These are phyloP conservation scores for Dendroctonus valens DNA, from an alignment of 1,140 invertebrate genomes.

Conservation along the genomic window DNA sequence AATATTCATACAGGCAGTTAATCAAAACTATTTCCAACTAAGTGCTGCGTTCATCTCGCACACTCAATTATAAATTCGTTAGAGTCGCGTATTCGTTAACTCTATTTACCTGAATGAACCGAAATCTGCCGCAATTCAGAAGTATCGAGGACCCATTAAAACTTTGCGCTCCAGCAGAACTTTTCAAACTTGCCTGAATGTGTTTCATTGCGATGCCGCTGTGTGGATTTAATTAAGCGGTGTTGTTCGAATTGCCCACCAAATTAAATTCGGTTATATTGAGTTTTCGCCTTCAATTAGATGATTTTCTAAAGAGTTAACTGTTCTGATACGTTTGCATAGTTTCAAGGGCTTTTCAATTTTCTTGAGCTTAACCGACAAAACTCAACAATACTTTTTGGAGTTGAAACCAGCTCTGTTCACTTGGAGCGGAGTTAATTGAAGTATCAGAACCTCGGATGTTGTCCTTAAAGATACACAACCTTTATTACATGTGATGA, in stretches of 20 bases:
- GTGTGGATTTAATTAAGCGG: slow-evolving; percentile 22
- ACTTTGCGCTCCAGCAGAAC: slow-evolving; percentile 17
- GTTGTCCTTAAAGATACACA: too few relatives aligned
- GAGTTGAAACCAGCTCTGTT: too few relatives aligned
- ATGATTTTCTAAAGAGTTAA: too few relatives aligned
- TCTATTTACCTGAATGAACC: slow-evolving; percentile 23
- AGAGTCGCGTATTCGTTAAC: slow-evolving; percentile 7
- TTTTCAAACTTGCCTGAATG: slow-evolving; percentile 22
- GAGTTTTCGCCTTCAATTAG: slow-evolving; percentile 4
- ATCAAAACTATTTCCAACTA: slow-evolving; percentile 1
- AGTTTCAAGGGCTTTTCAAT: too few relatives aligned
- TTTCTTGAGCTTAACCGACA: too few relatives aligned
- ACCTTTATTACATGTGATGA: too few relatives aligned
- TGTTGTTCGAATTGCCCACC: slow-evolving; percentile 18
- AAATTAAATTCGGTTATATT: slow-evolving; percentile 19
- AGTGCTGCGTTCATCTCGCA: slow-evolving; percentile 1
- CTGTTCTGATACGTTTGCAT: too few relatives aligned
- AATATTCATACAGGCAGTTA: not conserved
- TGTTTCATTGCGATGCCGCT: slow-evolving; percentile 11
- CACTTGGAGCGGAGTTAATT: too few relatives aligned
- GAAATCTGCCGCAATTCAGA: slow-evolving; percentile 19
- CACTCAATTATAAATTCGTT: slow-evolving; percentile 14
- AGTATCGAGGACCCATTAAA: slow-evolving; percentile 28
- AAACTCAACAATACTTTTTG: too few relatives aligned
- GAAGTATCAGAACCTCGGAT: too few relatives aligned